Evolutionary conservation across 2,113 vertebrate species (phyloP).

Genomic region (Tylochromis polylepis): DNA sequence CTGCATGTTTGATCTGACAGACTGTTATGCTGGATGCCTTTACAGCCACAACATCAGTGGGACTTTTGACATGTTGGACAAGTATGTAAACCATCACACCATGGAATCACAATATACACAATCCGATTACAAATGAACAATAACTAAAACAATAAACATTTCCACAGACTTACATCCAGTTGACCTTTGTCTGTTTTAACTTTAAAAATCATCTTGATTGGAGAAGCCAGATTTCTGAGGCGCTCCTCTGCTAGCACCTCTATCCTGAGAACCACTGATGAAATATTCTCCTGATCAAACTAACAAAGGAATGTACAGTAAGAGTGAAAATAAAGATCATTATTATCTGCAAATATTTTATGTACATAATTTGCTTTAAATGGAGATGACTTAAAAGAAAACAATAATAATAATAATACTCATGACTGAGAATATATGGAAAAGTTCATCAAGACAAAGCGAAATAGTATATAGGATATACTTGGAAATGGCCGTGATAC

Average conservation of each 20-base stretch:
- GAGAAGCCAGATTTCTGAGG: neutral
- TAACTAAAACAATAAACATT: neutral
- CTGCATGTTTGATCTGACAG: neutral
- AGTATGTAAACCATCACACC: neutral
- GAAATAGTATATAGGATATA: neutral
- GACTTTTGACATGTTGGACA: neutral
- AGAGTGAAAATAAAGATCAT: neutral
- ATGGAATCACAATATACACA: fast-evolving
- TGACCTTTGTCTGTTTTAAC: neutral
- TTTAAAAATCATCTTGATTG: conserved; percentile 44
- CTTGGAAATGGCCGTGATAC: conserved; percentile 8
- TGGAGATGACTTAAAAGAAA: neutral
- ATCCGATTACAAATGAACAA: neutral
- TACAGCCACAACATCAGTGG: neutral
- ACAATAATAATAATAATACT: neutral
- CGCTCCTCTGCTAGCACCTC: neutral
- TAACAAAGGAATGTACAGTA: neutral
- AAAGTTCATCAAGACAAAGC: neutral
- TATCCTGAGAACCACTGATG: conserved; percentile 46
- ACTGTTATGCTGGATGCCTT: no score
- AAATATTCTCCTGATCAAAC: neutral
- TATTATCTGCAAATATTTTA: neutral
- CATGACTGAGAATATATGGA: neutral
- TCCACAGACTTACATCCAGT: neutral
- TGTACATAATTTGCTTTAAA: neutral